Conservation (phyloP, 1,140 invertebrate species). For the Wiebesia pumilae region DNA sequence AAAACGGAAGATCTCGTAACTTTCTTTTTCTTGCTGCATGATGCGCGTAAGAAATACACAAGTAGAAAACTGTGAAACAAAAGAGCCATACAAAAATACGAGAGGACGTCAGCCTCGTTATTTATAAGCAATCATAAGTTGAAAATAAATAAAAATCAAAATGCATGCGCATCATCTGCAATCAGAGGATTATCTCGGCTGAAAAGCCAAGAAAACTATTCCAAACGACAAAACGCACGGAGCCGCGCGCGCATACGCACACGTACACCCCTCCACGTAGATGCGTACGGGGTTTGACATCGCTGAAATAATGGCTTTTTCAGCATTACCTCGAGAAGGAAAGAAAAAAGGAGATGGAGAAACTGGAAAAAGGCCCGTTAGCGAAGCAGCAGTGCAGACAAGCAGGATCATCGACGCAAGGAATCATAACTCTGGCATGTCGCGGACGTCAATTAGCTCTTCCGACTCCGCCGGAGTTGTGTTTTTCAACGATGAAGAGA, state of each 20-base stretch:
- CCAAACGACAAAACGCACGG: not conserved
- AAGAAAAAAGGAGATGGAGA: not conserved
- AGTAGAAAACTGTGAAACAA: conserved; percentile 15
- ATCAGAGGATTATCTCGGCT: conserved; percentile 32
- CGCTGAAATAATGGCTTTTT: conserved; percentile 44
- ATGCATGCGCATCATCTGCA: not conserved
- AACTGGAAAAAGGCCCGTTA: conserved; percentile 21
- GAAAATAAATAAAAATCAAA: conserved; percentile 26
- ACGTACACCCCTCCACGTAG: too few relatives aligned
- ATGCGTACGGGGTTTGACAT: not conserved
- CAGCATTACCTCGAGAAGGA: conserved; percentile 18
- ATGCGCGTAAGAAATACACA: not conserved
- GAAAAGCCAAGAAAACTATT: conserved; percentile 26
- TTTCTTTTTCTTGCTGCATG: not conserved
- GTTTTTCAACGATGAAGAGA: conserved; percentile 33
- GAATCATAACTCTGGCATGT: conserved; percentile 45
- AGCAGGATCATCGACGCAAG: conserved; percentile 44
- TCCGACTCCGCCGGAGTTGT: not conserved
- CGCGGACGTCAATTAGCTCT: conserved; percentile 44
- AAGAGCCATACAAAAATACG: not conserved
- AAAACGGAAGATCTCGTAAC: conserved; percentile 1
- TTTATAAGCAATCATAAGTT: conserved; percentile 44
- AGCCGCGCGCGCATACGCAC: too few relatives aligned
- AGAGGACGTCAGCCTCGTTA: conserved; percentile 29
- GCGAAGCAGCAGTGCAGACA: conserved; percentile 9